Evolutionary conservation across 1,140 invertebrate genomes (phyloP), one percentile per base, ranked within the genome.

Genomic region (Melitaea cinxia): DNA sequence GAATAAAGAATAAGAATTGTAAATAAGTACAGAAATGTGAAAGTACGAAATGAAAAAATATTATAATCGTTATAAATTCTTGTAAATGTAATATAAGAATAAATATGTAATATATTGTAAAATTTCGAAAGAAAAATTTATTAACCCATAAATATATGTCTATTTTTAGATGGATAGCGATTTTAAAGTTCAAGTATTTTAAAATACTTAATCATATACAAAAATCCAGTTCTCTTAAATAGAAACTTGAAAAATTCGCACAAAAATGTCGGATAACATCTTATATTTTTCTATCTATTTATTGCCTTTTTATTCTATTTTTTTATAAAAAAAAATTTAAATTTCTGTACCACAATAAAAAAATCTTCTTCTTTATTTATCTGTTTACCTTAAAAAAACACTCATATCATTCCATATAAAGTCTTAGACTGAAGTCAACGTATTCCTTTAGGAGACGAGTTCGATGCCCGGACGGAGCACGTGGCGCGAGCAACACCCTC

Each of bases 391-490:
- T 42, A 17, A 24, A 10, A 47, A 12, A 47, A 17, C 17, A 42
- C 37, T 47, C 42, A 47, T 47, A 17, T 47, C 42, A 23, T 47
- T 47, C 56, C 56, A 58, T 58, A 58, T 58, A 58, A 42, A 58
- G 42, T 47, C 42, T 47, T 23, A 47, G 17, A 23, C 42, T 65
- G 30, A 56, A 52, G 66, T 68, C 70, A 78, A 75, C 69, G 68
- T 75, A 73, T 81, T 80, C 83, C 80, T 84, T 83, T 80, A 85
- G 73, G 69, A 79, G 42, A 70, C 60, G 76, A 72, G 82, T 83
- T 85, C 82, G 78, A 79, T 56, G 82, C 39, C 82, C 82, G 72
- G 60, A 17, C 61, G 33, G 74, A 73, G 71, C 83, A 86, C 83
- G 83, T 84, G 83, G 83, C 61, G 62, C 65, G 73, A 70, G 55